These are phyloP conservation scores for Murina feae DNA, from an alignment of 2,113 vertebrate genomes.

Conservation along the genomic window DNA sequence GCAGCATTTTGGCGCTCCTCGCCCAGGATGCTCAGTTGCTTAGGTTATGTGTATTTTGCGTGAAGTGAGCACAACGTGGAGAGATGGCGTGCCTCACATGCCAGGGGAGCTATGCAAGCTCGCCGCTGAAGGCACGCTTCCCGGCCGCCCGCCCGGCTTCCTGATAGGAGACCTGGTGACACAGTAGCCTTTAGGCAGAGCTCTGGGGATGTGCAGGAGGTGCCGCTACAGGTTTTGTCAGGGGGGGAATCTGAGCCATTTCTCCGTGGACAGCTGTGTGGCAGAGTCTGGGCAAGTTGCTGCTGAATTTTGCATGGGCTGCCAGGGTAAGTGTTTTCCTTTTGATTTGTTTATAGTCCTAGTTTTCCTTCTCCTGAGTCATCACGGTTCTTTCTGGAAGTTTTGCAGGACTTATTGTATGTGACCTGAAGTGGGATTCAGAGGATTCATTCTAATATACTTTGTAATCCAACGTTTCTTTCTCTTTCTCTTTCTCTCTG, in stretches of 20 bases:
- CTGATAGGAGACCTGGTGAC: slow-evolving; percentile 41
- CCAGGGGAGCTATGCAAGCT: slow-evolving; percentile 79
- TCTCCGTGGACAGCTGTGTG: slow-evolving; percentile 47
- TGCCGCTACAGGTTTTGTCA: background rate
- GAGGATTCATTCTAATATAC: background rate
- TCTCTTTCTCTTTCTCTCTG: slow-evolving; percentile 62
- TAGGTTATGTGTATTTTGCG: slow-evolving; percentile 61
- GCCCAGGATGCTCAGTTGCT: slow-evolving; percentile 60
- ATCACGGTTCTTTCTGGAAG: slow-evolving; percentile 21
- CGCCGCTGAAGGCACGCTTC: slow-evolving; percentile 55
- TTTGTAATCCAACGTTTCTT: slow-evolving; percentile 61
- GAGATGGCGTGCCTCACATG: slow-evolving; percentile 76
- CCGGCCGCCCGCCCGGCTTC: slow-evolving; percentile 44
- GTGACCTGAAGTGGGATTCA: background rate
- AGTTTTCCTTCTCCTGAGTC: slow-evolving; percentile 14
- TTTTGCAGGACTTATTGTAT: background rate
- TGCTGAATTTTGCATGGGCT: slow-evolving; percentile 30
- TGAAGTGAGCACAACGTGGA: slow-evolving; percentile 39
- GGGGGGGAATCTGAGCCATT: slow-evolving; percentile 48
- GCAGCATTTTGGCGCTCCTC: background rate
- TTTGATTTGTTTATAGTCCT: slow-evolving; percentile 25
- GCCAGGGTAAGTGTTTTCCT: slow-evolving; percentile 34
- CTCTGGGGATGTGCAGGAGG: slow-evolving; percentile 40
- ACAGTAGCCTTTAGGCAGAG: slow-evolving; percentile 55
- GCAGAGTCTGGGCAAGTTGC: slow-evolving; percentile 36